Evolutionary conservation across 2,797 vertebrate genomes (phyloP), one percentile per base, ranked within the genome.

Genomic region (Basileuterus tristriatus): DNA sequence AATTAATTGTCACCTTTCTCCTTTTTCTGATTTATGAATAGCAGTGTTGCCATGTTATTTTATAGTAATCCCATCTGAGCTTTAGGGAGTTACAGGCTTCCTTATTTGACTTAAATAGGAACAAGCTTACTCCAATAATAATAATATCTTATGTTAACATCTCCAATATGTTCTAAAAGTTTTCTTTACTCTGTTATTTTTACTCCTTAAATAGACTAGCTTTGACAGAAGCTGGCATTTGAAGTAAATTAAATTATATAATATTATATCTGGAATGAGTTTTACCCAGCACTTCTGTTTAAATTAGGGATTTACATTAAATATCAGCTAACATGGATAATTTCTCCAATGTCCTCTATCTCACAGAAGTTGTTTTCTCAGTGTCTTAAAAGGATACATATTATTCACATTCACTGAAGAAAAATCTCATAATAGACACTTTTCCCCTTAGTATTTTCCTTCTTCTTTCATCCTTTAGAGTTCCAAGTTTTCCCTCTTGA

Each of bases 51-150:
- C n/a, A 32, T 15, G 9, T 75, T 91, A 39, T 62, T 78, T 91
- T 77, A 78, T 6, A 71, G 46, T 65, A 71, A 75, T 71, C n/a
- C 50, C 41, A 46, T 74, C 52, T 39, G n/a, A 70, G 30, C 17
- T 92, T 78, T 64, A 86, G 50, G 90, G 62, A 91, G 74, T 75
- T 75, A 69, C 39, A 87, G 65, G 46, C 10, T 94, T 64, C 34
- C 50, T 94, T 83, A 91, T 84, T 94, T 65, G 44, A 82, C 74
- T 91, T 88, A 75, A 89, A 91, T 34, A 86, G 50, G 65, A 81
- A 83, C 8, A 65, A 50, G 30, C 36, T 93, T 39, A 52, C 16
- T 85, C 27, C 72, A 87, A 59, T 74, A 92, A 81, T 72, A 91
- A 46, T 63, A 88, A 36, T 69, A 77, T 55, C 60, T 80, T 64